These are phyloP conservation scores for Camelus bactrianus DNA, from an alignment of 2,113 vertebrate genomes.

Conservation along the genomic window DNA sequence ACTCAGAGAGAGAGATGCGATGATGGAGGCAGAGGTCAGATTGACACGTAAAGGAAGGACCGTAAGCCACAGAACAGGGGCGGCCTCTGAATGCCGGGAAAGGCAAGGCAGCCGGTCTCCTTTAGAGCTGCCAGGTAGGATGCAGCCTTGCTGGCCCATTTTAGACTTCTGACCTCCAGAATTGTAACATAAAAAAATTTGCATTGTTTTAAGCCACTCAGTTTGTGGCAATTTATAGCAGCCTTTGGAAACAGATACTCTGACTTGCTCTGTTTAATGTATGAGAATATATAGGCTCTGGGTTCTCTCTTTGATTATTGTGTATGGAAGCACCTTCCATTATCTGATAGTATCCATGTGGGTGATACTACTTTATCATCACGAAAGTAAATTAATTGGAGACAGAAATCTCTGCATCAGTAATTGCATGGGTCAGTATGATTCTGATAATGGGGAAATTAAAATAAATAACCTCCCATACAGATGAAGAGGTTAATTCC, in stretches of 20 bases:
- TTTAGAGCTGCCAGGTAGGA: neutral
- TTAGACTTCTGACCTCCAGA: neutral
- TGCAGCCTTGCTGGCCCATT: neutral
- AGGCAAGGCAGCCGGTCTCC: neutral
- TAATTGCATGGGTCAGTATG: neutral
- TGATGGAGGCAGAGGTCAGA: neutral
- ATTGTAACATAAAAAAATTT: neutral
- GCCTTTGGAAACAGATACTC: neutral
- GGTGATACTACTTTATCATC: neutral
- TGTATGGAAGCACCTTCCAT: neutral
- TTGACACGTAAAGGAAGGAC: neutral
- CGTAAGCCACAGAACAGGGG: neutral
- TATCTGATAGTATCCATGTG: neutral
- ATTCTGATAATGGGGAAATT: slow-evolving; percentile 2
- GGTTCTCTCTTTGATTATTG: neutral
- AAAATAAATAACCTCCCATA: neutral
- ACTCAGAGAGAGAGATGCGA: neutral
- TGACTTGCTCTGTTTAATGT: slow-evolving; percentile 23
- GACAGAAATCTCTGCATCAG: neutral
- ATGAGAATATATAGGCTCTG: neutral
- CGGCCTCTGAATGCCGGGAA: neutral
- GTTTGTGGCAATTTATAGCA: neutral
- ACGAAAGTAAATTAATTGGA: neutral
- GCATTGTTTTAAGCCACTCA: neutral
- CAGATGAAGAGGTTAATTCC: neutral